Evolutionary conservation across 2,113 vertebrate genomes (phyloP), one percentile per base, ranked within the genome.

Genomic region (Sylvietta virens): DNA sequence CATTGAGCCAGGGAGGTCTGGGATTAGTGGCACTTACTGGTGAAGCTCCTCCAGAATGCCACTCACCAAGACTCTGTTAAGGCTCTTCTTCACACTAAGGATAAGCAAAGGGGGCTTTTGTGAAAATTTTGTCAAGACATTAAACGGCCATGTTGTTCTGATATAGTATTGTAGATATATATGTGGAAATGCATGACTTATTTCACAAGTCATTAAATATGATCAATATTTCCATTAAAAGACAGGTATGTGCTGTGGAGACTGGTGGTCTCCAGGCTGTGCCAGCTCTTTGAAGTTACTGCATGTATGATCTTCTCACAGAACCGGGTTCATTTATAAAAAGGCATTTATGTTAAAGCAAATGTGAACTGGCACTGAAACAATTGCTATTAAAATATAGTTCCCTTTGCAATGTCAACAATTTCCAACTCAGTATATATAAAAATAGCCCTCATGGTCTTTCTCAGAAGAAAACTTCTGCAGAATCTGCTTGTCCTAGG

Each of bases 291-390:
- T 58, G 22, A 77, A 81, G 57, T 56, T 66, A 71, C 30, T 50
- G 26, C 17, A 16, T 40, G 18, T 45, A 39, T 21, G 15, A 66
- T 90, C 72, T 86, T 90, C 45, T 83, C 81, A 58, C 44, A 80
- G 81, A 82, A 77, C 45, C 14, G 7, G 7, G 42, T 73, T 94
- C 35, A 64, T 84, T 93, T 87, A 65, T 66, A 74, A 66, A 85
- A 78, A 57, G 45, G 27, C 83, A 94, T 74, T 86, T 47, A 47
- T 86, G 30, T 76, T 48, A 94, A 80, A 84, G 19, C 57, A 90
- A 84, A 91, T 53, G 76, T 64, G 81, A 92, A 50, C 58, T 90
- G 77, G 81, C 58, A 65, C 54, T 62, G 70, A 86, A 95, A 87
- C 39, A 40, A 39, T 7, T 74, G 78, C 20, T 87, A 83, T 8